Conservation (phyloP, 2,888 invertebrate species). For the Erebia ligea region DNA sequence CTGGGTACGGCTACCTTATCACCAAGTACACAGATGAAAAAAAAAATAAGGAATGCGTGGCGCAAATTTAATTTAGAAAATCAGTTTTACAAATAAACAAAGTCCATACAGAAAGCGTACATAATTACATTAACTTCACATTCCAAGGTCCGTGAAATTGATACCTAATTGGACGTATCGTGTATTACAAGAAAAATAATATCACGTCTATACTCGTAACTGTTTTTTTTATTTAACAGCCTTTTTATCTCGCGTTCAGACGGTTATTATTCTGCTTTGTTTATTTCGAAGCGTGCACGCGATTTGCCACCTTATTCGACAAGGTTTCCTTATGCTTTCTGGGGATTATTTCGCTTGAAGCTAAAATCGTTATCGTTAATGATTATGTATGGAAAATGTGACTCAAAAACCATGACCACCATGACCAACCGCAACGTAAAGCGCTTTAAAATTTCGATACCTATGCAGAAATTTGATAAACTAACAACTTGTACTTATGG, state of each 20-base stretch:
- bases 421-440: conserved; percentile 46
- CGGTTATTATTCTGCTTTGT: conserved; percentile 30
- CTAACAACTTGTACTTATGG: conserved; percentile 3
- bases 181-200: conserved; percentile 11
- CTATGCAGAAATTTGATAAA: conserved; percentile 39
- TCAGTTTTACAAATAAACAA: not conserved
- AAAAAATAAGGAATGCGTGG: not conserved
- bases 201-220: not conserved
- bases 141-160: conserved; percentile 12
- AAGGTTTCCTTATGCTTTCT: not conserved
- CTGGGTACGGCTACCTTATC: no score
- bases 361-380: conserved; percentile 33
- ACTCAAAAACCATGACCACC: conserved; percentile 46
- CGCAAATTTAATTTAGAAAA: not conserved
- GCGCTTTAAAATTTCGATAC: conserved; percentile 30
- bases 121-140: not conserved
- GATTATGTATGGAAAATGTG: conserved; percentile 43
- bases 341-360: conserved; percentile 24
- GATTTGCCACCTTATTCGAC: conserved; percentile 18
- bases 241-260: conserved; percentile 21
- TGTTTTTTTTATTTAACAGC: conserved; percentile 18
- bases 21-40: not conserved
- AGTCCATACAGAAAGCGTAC: not conserved
- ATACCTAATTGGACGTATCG: conserved; percentile 12
- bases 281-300: conserved; percentile 16